Evolutionary conservation across 2,113 vertebrate genomes (phyloP), one percentile per base, ranked within the genome.

Genomic region (Garra rufa): DNA sequence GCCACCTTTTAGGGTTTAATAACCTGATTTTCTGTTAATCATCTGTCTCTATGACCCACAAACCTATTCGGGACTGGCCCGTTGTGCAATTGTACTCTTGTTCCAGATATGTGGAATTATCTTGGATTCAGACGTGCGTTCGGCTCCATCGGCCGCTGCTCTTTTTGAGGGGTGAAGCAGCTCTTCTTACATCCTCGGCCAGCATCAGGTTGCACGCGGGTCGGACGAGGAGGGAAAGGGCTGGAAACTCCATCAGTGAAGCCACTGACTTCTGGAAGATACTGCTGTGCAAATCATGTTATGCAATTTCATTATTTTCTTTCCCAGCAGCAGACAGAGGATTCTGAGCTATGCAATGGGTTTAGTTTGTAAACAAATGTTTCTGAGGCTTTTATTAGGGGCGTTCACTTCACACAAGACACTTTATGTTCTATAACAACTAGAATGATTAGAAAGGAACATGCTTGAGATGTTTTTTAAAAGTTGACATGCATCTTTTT

Each of bases 241-340:
- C 88, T 91, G 85, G 86, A 81, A 90, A 91, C 69, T 55, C 86
- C 87, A 91, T 88, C 83, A 90, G 75, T 85, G 41, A 84, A 89
- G 80, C 83, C 86, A 48, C 30, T 52, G 43, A 82, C 88, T 87
- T 89, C 85, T 90, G 86, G 89, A 91, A 91, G 87, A 74, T 30
- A 87, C 82, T 70, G 82, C 87, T 34, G 15, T 19, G 65, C 9
- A 38, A 21, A 38, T 41, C 83, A 17, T n/a, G 77, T 92, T 89
- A 89, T 7, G 76, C 82, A 91, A 90, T 43, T 79, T 34, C 28
- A 59, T 81, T 21, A 57, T 9, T 21, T 83, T 48, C 83, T 77
- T 80, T 83, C 84, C 67, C 86, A 87, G 44, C 88, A 80, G 70
- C 69, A 88, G 85, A 67, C 30, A 9, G 17, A 5, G 17, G 65